Conservation (phyloP, 2,797 vertebrate genomes). For the Momotus momota region DNA sequence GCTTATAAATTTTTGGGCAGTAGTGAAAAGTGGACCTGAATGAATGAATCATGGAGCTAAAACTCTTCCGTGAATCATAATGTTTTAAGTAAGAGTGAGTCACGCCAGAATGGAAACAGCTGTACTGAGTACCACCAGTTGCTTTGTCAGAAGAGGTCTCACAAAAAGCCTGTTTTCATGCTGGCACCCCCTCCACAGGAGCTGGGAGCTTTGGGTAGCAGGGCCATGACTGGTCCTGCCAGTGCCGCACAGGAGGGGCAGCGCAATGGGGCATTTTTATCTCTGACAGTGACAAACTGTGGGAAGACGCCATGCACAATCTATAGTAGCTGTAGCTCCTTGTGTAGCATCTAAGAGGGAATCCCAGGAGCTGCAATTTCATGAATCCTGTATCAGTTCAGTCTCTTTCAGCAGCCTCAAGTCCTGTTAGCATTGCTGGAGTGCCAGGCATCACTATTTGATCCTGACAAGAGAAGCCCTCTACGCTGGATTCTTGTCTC, state of each 20-base stretch:
- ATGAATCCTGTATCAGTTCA: not conserved
- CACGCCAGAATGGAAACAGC: conserved; percentile 8
- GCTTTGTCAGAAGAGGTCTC: not conserved
- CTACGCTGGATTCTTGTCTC: not conserved
- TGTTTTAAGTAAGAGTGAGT: conserved; percentile 46
- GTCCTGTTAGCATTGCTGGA: not conserved
- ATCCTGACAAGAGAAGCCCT: not conserved
- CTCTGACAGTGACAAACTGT: not conserved
- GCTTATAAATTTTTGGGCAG: conserved; percentile 1
- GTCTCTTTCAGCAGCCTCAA: not conserved
- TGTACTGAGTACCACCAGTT: not conserved
- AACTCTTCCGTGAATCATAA: conserved; percentile 39
- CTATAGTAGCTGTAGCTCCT: not conserved
- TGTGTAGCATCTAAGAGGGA: not conserved
- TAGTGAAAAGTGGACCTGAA: conserved; percentile 3
- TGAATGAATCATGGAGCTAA: conserved; percentile 57
- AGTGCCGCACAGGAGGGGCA: not conserved
- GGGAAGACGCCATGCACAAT: not conserved
- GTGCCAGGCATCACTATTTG: not conserved
- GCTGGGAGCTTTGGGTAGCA: not conserved
- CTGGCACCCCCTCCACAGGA: not conserved
- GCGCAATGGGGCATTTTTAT: not conserved
- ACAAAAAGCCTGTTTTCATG: accelerated
- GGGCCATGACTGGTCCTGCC: not conserved
- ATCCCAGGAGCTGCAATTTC: not conserved